phyloP scores from a whole-genome alignment of 1,140 invertebrate species.

The Tenebrio molitor region DNA sequence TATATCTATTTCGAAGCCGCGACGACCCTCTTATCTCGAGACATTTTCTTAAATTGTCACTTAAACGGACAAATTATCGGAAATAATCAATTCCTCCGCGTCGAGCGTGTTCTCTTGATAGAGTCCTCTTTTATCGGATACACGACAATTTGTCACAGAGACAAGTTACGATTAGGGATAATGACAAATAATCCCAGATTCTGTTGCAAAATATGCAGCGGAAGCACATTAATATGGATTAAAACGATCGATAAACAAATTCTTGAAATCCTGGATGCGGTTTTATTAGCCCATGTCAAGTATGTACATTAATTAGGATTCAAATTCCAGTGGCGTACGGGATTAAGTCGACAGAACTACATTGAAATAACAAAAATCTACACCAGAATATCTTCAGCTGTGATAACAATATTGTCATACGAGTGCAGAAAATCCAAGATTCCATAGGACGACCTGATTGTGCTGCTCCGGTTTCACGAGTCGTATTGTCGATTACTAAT shows the following conservation, averaged over 20 bases:
- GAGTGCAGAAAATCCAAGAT: no score
- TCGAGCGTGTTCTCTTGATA: background rate
- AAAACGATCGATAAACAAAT: background rate
- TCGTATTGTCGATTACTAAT: no score
- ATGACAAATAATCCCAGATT: background rate
- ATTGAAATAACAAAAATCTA: no score
- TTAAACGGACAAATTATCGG: constrained; percentile 3
- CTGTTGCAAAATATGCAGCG: background rate
- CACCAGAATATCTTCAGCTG: no score
- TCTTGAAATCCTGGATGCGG: background rate
- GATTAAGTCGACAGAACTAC: no score
- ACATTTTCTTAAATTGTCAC: constrained; percentile 16
- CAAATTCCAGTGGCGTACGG: no score
- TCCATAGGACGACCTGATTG: no score
- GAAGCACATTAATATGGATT: background rate
- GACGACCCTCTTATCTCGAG: background rate
- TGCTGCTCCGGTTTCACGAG: no score
- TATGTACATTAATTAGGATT: no score
- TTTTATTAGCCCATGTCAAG: background rate
- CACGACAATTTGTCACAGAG: background rate
- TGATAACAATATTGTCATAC: no score
- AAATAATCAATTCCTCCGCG: background rate
- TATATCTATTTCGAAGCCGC: background rate
- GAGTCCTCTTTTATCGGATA: background rate
- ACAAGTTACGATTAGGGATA: background rate